Evolutionary conservation across 2,888 invertebrate species (phyloP), one percentile per base, ranked within the genome.

Genomic region (Caenorhabditis afra): DNA sequence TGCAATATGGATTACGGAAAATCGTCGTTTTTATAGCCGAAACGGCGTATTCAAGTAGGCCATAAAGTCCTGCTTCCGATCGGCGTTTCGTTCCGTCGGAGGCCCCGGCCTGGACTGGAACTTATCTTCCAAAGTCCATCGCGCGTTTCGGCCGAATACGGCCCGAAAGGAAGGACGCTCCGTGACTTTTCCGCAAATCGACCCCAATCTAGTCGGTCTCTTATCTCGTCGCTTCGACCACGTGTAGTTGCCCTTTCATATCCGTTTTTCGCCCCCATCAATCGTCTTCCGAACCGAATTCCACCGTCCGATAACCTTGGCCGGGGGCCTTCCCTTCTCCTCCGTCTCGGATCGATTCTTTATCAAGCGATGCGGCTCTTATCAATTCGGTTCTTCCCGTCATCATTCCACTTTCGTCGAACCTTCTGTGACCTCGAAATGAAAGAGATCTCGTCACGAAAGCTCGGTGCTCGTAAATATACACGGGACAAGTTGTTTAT

Each of bases 161-260:
- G 29, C 29, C 29, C 29, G 29, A 29, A 29, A 29, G 29, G 29
- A 29, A 29, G 4, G 29, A 5, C 29, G 4, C 29, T 29, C 7
- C 41, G 14, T 41, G 41, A 41, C 41, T 41, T 41, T 41, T 41
- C 12, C 41, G 41, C 11, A 4, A 11, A 14, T 14, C 52, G 53
- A 62, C 62, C 61, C 23, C 47, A 47, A 45, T 70, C 61, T 62
- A 45, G 44, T 22, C 68, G 39, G 55, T 55, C 39, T 20, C 23
- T 18, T 65, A 39, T 66, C 44, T 53, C 18, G 41, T 20, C 20
- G n/a, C 29, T 22, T 11, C 20, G 20, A 52, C 61, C 70, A 70
- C 70, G 70, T 70, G 70, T 70, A 70, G 55, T 47, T 41, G 70
- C 61, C 70, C 70, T 70, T 70, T 70, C 70, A 37, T 55, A 62